These are phyloP conservation scores for Leistus spinibarbis DNA, from an alignment of 2,888 invertebrate species.

Conservation along the genomic window DNA sequence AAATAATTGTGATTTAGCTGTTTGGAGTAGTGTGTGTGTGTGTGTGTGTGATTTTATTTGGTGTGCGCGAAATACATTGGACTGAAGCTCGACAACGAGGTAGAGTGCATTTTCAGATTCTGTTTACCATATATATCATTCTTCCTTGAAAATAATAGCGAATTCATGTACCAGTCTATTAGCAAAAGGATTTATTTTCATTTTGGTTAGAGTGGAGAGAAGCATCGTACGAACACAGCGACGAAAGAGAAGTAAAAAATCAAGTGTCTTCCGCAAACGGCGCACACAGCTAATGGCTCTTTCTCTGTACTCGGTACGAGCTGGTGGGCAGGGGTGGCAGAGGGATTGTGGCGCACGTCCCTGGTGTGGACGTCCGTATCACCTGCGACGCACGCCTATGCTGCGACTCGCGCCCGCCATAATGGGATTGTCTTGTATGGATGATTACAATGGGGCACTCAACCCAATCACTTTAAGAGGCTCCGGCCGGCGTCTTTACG, in stretches of 20 bases:
- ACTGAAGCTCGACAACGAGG: constrained; percentile 39
- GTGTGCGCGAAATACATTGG: not conserved
- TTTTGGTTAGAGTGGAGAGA: constrained; percentile 49
- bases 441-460: constrained; percentile 57
- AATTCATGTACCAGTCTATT: constrained; percentile 63
- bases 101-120: constrained; percentile 58
- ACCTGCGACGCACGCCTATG: constrained; percentile 41
- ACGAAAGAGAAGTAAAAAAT: constrained; percentile 44
- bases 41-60: not conserved
- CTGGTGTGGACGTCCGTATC: constrained; percentile 38
- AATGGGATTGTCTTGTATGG: constrained; percentile 58
- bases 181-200: constrained; percentile 64
- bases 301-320: not conserved
- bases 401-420: constrained; percentile 51
- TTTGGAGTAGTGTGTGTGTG: not conserved
- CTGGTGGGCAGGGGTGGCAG: not conserved
- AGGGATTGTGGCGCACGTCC: not conserved
- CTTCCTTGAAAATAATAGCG: constrained; percentile 62
- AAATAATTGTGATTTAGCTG: not conserved
- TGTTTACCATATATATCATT: constrained; percentile 60
- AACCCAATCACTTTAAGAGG: constrained; percentile 49
- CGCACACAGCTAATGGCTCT: constrained; percentile 44
- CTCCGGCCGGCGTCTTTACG: not conserved
- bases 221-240: constrained; percentile 22
- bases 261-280: constrained; percentile 46